Evolutionary conservation across 2,888 invertebrate species (phyloP).

Genomic region (Drosophila mettleri): DNA sequence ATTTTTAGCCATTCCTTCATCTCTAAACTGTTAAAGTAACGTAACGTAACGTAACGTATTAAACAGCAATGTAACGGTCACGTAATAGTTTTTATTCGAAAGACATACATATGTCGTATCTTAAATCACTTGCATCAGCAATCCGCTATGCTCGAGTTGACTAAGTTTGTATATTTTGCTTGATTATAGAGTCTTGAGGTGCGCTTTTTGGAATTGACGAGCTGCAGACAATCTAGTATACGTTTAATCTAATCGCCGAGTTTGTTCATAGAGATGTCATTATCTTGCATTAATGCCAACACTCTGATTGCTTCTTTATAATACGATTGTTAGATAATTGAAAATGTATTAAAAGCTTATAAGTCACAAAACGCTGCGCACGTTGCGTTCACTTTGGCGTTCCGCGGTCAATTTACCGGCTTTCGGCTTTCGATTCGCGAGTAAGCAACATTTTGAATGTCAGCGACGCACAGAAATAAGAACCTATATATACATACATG

Average conservation of each 20-base stretch:
- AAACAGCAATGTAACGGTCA: neutral
- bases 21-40: conserved; percentile 28
- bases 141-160: conserved; percentile 5
- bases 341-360: conserved; percentile 61
- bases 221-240: conserved; percentile 1
- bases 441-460: conserved; percentile 39
- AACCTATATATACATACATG: neutral
- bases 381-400: conserved; percentile 39
- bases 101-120: conserved; percentile 2
- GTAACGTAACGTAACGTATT: conserved; percentile 18
- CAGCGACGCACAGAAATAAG: conserved; percentile 19
- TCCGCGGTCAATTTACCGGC: conserved; percentile 52
- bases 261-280: conserved; percentile 47
- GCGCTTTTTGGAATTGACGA: conserved; percentile 39
- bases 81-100: conserved; percentile 3
- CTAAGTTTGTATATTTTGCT: conserved; percentile 19
- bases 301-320: conserved; percentile 51
- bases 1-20: conserved; percentile 88
- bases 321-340: conserved; percentile 62
- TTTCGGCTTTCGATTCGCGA: conserved; percentile 42
- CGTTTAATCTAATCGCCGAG: conserved; percentile 55
- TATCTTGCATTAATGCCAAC: conserved; percentile 46
- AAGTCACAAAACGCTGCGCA: conserved; percentile 24
- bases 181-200: conserved; percentile 15
- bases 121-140: conserved; percentile 14